phyloP scores from a whole-genome alignment of 2,113 vertebrate species.

The Struthidea cinerea region DNA sequence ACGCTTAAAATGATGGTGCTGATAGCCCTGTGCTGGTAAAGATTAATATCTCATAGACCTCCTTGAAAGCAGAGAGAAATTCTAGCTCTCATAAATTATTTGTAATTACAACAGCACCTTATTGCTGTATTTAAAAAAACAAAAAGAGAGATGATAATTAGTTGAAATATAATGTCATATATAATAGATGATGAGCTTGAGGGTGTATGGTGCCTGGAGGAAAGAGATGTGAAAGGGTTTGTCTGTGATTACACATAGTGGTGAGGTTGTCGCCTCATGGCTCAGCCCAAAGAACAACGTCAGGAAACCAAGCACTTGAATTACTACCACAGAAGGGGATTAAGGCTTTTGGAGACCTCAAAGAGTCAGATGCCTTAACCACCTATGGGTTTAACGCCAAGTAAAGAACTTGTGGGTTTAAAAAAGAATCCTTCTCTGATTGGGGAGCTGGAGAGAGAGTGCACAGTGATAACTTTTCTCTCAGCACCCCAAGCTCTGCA shows the following conservation, averaged over 20 bases:
- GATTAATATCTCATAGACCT: background rate
- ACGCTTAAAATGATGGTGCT: background rate
- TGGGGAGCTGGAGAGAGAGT: background rate
- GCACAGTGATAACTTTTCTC: background rate
- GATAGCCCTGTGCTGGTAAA: background rate
- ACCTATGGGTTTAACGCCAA: background rate
- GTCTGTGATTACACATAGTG: background rate
- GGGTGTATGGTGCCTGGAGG: background rate
- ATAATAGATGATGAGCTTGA: background rate
- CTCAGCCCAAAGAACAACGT: background rate
- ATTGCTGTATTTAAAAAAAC: background rate
- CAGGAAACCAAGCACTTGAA: background rate
- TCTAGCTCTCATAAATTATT: background rate
- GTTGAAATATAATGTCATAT: background rate
- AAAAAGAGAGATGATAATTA: background rate
- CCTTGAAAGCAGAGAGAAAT: background rate
- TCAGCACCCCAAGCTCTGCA: background rate
- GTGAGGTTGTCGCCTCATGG: rapidly evolving
- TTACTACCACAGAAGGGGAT: background rate
- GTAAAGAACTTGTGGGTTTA: background rate
- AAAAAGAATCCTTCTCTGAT: background rate
- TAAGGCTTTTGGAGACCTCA: background rate
- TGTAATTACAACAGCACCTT: background rate
- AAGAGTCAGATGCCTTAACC: background rate
- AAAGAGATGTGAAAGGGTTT: background rate